phyloP scores from a whole-genome alignment of 2,113 vertebrate species.

The Boleophthalmus pectinirostris region DNA sequence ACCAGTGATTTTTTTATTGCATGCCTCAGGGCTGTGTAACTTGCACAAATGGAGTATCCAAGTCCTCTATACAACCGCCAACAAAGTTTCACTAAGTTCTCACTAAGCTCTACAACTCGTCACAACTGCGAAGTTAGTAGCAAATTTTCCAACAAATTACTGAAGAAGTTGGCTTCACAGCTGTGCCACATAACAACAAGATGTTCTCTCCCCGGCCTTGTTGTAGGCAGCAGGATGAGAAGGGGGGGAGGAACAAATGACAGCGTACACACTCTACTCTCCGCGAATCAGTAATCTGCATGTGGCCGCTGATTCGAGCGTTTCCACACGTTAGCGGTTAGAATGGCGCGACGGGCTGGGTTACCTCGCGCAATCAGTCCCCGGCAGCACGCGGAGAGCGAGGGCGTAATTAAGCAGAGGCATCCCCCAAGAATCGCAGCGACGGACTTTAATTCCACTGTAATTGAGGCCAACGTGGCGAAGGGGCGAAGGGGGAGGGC shows the following conservation, averaged over 20 bases:
- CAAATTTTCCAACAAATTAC: conserved; percentile 11
- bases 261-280: conserved; percentile 50
- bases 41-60: not conserved
- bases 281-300: conserved; percentile 64
- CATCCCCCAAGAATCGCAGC: conserved; percentile 64
- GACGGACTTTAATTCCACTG: conserved; percentile 73
- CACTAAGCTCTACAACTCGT: not conserved
- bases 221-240: conserved; percentile 50
- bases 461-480: conserved; percentile 74
- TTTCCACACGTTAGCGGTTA: conserved; percentile 47
- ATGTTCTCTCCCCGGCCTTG: conserved; percentile 31
- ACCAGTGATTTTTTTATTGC: not conserved
- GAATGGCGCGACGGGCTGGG: conserved; percentile 31
- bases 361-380: conserved; percentile 69
- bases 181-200: conserved; percentile 22
- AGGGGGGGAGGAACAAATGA: conserved; percentile 36
- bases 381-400: conserved; percentile 64
- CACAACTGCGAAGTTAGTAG: conserved; percentile 3
- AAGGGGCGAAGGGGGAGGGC: conserved; percentile 42
- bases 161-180: conserved; percentile 42
- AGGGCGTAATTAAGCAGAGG: conserved; percentile 73
- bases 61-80: not conserved
- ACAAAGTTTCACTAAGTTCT: not conserved
- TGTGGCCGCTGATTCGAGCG: conserved; percentile 61
- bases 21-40: not conserved